These are phyloP conservation scores for Ascidia mentula DNA, from an alignment of 23 tunicate species.

Conservation along the genomic window DNA sequence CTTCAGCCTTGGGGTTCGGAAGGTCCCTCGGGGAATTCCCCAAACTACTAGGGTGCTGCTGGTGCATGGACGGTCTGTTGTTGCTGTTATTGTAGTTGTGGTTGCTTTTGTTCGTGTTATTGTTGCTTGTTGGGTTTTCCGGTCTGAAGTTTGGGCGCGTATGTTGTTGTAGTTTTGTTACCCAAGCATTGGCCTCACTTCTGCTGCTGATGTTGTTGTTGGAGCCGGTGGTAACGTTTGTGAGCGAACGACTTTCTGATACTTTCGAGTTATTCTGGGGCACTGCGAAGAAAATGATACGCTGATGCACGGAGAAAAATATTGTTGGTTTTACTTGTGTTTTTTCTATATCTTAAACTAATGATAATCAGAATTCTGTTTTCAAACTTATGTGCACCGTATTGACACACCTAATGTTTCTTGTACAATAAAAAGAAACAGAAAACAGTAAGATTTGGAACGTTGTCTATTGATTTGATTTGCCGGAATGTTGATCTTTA, in stretches of 20 bases:
- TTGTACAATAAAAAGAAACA: too few relatives aligned
- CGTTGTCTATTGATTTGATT: too few relatives aligned
- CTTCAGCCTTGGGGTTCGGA: neutral
- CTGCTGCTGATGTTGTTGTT: neutral
- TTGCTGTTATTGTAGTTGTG: neutral
- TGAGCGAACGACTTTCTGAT: neutral
- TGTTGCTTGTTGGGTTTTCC: neutral
- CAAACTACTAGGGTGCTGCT: neutral
- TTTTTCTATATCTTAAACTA: too few relatives aligned
- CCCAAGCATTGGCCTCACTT: neutral
- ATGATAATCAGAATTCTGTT: too few relatives aligned
- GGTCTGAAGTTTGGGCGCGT: neutral
- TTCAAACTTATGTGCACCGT: too few relatives aligned
- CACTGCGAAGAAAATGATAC: neutral
- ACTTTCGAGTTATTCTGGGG: neutral
- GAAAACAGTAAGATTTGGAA: too few relatives aligned
- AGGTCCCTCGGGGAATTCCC: slow-evolving; percentile 12
- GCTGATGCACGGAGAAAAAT: too few relatives aligned
- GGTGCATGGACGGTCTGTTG: neutral
- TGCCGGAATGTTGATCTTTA: too few relatives aligned
- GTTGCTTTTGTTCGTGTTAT: neutral
- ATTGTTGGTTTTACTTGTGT: too few relatives aligned
- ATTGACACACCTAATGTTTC: too few relatives aligned
- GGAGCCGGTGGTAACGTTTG: too few relatives aligned
- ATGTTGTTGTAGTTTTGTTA: neutral